Evolutionary conservation across 2,888 invertebrate genomes (phyloP), one percentile per base, ranked within the genome.

Genomic region (Nysson spinosus): DNA sequence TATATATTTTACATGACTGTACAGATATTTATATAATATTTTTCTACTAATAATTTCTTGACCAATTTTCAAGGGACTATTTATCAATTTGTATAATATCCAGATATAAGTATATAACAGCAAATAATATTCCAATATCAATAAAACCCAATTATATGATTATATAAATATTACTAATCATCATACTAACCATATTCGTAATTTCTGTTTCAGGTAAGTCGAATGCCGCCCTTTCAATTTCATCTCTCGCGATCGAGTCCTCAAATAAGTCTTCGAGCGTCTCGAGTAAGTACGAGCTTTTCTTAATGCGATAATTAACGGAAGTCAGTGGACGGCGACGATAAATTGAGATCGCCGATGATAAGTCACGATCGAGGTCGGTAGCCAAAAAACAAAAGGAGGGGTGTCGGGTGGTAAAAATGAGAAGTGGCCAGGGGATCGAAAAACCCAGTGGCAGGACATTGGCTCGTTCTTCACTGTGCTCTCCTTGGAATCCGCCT

Each of bases 401-500:
- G 30, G 26, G 47, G 47, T 40, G 35, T 37, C 43, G 64, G 19
- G 17, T n/a, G 37, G 32, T 32, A 22, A 34, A 44, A 40, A 52
- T 30, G 43, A 60, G 57, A 44, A 60, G 39, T 30, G 40, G 51
- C 46, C 44, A 43, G 42, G 20, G 44, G 57, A 44, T 63, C 43
- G 60, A 60, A 65, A 67, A 60, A 51, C 46, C 56, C 9, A 17
- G 46, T 52, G 56, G 52, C 64, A 57, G 63, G 60, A 54, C 61
- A 64, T 61, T 55, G 69, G 52, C 56, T 58, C 71, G 69, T 71
- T 66, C 66, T 55, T 66, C 67, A 61, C 54, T 42, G 54, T n/a
- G 50, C 56, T 67, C 52, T 62, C 65, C 43, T 37, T 62, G 69
- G 69, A 78, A 79, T 79, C 71, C 79, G 69, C 73, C 71, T 73